Percentiles rank a stretch among this genome's conserved stretches.
phyloP scores from a whole-genome alignment of 2,797 vertebrate genomes.

The Pelochelys cantorii region DNA sequence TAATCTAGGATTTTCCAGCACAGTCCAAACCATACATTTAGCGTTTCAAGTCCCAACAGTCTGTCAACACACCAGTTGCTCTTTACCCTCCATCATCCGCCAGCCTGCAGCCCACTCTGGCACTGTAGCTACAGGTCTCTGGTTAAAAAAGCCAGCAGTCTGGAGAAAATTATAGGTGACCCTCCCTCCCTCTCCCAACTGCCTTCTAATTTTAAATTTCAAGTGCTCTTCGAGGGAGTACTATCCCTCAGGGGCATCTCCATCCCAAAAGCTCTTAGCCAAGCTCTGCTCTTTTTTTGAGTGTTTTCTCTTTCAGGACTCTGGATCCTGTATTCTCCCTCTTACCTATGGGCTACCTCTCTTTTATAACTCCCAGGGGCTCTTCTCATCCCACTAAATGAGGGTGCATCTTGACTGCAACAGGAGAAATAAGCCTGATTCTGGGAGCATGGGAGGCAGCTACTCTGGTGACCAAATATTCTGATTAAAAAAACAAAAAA shows the following conservation, averaged over 20 bases:
- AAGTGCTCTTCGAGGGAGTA: not conserved
- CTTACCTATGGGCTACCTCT: not conserved
- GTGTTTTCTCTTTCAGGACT: not conserved
- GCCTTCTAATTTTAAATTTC: not conserved
- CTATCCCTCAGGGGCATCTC: not conserved
- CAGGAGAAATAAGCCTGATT: not conserved
- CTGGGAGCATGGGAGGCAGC: not conserved
- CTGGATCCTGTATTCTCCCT: not conserved
- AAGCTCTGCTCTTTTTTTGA: not conserved
- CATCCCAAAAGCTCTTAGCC: not conserved
- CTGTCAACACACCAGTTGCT: too few relatives aligned
- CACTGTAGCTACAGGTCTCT: not conserved
- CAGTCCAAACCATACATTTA: too few relatives aligned
- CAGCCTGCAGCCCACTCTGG: not conserved
- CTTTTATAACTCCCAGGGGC: not conserved
- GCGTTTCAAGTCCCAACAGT: too few relatives aligned
- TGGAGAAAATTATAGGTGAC: not conserved
- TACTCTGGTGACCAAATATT: not conserved
- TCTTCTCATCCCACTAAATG: not conserved
- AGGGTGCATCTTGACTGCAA: not conserved
- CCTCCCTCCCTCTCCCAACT: not conserved
- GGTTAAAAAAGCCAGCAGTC: not conserved
- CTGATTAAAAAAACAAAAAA: not conserved
- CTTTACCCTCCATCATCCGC: not conserved
- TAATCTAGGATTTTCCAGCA: too few relatives aligned